A percentile compares a stretch with the other conserved stretches of the same genome.
phyloP scores from a whole-genome alignment of 2,888 invertebrate genomes.

The Eilema depressum region DNA sequence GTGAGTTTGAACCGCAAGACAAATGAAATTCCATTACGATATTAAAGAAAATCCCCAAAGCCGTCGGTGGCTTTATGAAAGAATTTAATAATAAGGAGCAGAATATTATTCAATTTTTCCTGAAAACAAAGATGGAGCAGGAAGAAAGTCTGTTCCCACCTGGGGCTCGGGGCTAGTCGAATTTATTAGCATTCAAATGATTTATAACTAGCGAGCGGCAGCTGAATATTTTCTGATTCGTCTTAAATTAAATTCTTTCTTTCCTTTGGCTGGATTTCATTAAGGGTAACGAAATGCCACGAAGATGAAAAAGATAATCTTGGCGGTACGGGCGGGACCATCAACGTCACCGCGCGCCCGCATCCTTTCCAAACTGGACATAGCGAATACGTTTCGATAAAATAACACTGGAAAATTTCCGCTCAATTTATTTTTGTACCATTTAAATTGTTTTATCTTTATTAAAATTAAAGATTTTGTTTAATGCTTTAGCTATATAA shows the following conservation, averaged over 20 bases:
- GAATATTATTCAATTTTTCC: slow-evolving; percentile 83
- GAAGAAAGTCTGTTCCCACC: slow-evolving; percentile 82
- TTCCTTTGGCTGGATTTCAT: slow-evolving; percentile 86
- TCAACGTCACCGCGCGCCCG: slow-evolving; percentile 24
- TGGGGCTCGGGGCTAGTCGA: slow-evolving; percentile 81
- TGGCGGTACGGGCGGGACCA: slow-evolving; percentile 43
- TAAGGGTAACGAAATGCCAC: slow-evolving; percentile 82
- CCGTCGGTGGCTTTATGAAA: slow-evolving; percentile 79
- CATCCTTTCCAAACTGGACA: slow-evolving; percentile 28
- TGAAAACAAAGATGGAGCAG: slow-evolving; percentile 81
- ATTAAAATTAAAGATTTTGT: background rate
- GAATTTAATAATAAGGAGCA: slow-evolving; percentile 83
- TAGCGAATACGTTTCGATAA: slow-evolving; percentile 7
- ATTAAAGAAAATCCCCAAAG: slow-evolving; percentile 82
- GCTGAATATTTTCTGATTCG: slow-evolving; percentile 86
- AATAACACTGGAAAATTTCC: background rate
- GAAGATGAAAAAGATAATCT: slow-evolving; percentile 83
- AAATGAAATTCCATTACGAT: slow-evolving; percentile 82
- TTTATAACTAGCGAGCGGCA: slow-evolving; percentile 86
- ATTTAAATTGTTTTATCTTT: background rate
- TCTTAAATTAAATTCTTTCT: slow-evolving; percentile 87
- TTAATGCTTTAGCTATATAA: background rate
- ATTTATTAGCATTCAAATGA: slow-evolving; percentile 88
- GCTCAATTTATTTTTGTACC: background rate
- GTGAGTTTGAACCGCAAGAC: slow-evolving; percentile 67